Evolutionary conservation across 2,888 invertebrate species (phyloP).

Genomic region (Tinea pellionella): DNA sequence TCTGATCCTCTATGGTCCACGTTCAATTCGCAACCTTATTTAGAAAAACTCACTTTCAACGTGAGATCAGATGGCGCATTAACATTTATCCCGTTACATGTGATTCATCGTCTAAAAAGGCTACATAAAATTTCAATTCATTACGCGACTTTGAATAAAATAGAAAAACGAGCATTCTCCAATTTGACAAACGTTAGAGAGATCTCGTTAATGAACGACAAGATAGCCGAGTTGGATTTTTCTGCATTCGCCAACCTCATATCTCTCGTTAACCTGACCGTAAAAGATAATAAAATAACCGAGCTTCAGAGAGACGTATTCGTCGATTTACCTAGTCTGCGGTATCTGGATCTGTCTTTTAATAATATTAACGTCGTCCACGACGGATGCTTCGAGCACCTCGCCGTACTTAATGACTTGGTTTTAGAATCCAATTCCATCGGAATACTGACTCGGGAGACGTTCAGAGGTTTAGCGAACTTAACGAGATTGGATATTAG

Average conservation of each 20-base stretch:
- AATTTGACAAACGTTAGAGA: conserved; percentile 78
- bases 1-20: conserved; percentile 79
- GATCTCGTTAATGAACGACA: conserved; percentile 77
- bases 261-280: conserved; percentile 75
- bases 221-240: conserved; percentile 75
- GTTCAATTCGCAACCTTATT: conserved; percentile 76
- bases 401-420: conserved; percentile 79
- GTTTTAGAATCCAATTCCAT: conserved; percentile 84
- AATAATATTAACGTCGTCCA: conserved; percentile 89
- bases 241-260: conserved; percentile 80
- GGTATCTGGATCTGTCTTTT: conserved; percentile 83
- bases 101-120: conserved; percentile 73
- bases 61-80: conserved; percentile 76
- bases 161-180: conserved; percentile 79
- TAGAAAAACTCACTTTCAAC: conserved; percentile 76
- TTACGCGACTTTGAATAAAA: conserved; percentile 77
- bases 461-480: conserved; percentile 80
- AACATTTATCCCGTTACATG: conserved; percentile 77
- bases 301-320: conserved; percentile 83
- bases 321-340: conserved; percentile 77
- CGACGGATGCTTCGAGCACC: conserved; percentile 83
- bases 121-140: conserved; percentile 77
- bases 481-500: conserved; percentile 80
- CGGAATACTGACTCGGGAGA: conserved; percentile 79
- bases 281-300: conserved; percentile 82